phyloP scores from a whole-genome alignment of 2,113 vertebrate genomes.

The Channa maculata region DNA sequence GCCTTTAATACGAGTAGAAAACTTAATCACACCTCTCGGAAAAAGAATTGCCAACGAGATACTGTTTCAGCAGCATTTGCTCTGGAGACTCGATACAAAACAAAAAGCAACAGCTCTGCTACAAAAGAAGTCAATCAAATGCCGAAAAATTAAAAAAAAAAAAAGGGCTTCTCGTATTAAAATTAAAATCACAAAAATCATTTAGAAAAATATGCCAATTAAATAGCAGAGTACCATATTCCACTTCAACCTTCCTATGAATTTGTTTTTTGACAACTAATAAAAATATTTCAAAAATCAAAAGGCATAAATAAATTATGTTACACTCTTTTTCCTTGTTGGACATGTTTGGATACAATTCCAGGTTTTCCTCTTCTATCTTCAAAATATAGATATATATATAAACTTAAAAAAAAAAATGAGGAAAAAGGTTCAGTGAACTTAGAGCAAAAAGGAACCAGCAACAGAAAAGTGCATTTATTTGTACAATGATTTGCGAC shows the following conservation, averaged over 20 bases:
- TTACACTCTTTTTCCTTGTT: slow-evolving; percentile 77
- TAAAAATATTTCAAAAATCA: slow-evolving; percentile 80
- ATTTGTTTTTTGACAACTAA: slow-evolving; percentile 71
- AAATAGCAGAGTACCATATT: slow-evolving; percentile 76
- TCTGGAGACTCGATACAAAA: slow-evolving; percentile 49
- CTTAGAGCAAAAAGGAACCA: slow-evolving; percentile 88
- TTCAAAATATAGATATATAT: slow-evolving; percentile 78
- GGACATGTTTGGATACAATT: slow-evolving; percentile 80
- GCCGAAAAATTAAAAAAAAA: slow-evolving; percentile 44
- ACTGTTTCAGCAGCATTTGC: slow-evolving; percentile 54
- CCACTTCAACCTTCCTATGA: slow-evolving; percentile 78
- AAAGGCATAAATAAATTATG: slow-evolving; percentile 75
- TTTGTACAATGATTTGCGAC: slow-evolving; percentile 90
- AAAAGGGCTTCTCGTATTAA: slow-evolving; percentile 63
- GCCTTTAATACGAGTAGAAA: slow-evolving; percentile 60
- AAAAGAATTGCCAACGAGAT: slow-evolving; percentile 60
- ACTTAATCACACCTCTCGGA: slow-evolving; percentile 60
- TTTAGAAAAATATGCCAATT: slow-evolving; percentile 78
- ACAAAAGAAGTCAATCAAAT: slow-evolving; percentile 53
- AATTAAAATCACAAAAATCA: slow-evolving; percentile 66
- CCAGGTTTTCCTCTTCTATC: slow-evolving; percentile 79
- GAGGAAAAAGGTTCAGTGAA: slow-evolving; percentile 69
- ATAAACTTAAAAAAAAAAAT: slow-evolving; percentile 75
- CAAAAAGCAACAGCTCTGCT: slow-evolving; percentile 65
- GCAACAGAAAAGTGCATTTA: slow-evolving; percentile 99